These are phyloP conservation scores for Muscicapa adusta DNA, from an alignment of 2,113 vertebrate genomes.

Conservation along the genomic window DNA sequence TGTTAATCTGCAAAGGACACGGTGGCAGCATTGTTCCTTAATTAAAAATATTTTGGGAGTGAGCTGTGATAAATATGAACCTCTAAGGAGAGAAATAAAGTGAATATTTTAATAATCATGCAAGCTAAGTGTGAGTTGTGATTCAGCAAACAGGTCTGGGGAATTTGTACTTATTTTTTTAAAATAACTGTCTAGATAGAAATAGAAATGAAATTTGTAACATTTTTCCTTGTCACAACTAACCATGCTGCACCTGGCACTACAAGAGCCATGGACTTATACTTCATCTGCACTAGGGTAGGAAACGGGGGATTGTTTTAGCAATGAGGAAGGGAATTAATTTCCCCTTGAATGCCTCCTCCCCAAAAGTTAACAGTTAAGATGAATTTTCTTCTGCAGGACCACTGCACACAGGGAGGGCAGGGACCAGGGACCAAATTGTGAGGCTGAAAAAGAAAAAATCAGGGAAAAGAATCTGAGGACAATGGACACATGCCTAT, in stretches of 20 bases:
- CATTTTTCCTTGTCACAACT: not conserved
- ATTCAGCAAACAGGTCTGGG: not conserved
- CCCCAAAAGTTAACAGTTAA: not conserved
- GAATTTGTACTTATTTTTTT: not conserved
- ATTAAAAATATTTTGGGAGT: not conserved
- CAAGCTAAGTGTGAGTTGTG: not conserved
- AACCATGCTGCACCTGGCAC: not conserved
- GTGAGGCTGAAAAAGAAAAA: not conserved
- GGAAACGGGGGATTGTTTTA: not conserved
- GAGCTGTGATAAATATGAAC: not conserved
- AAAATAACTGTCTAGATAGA: not conserved
- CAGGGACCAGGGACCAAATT: not conserved
- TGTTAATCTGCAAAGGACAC: not conserved
- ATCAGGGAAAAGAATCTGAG: accelerated
- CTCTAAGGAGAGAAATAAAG: not conserved
- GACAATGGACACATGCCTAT: not conserved
- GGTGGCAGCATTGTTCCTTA: not conserved
- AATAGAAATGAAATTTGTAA: not conserved
- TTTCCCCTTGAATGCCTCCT: not conserved
- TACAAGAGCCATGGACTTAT: not conserved
- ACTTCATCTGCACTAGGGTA: not conserved
- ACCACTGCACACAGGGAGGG: not conserved
- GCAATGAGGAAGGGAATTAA: not conserved
- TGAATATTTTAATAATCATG: not conserved
- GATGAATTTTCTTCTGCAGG: not conserved